These are phyloP conservation scores for Ectropis grisescens DNA, from an alignment of 1,140 invertebrate species.

Conservation along the genomic window DNA sequence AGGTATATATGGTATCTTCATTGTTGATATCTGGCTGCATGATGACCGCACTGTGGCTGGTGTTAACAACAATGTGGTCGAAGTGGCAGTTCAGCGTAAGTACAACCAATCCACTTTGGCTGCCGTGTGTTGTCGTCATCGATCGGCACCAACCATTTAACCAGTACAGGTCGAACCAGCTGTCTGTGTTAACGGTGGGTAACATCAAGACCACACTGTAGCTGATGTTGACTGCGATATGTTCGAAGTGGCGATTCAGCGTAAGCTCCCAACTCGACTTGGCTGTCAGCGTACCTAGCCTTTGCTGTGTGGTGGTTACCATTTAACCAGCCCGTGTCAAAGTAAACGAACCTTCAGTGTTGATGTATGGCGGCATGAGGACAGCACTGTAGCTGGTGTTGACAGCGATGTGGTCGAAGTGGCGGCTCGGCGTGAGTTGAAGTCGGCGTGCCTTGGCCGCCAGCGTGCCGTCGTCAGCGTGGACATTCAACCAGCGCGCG, in stretches of 20 bases:
- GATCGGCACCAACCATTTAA: conserved; percentile 80
- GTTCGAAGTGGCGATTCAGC: too few relatives aligned
- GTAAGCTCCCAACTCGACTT: too few relatives aligned
- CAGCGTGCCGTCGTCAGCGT: conserved; percentile 78
- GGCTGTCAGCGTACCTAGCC: too few relatives aligned
- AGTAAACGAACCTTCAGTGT: conserved; percentile 84
- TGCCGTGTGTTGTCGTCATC: conserved; percentile 76
- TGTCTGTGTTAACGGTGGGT: too few relatives aligned
- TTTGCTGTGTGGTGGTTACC: too few relatives aligned
- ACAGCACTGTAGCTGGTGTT: conserved; percentile 90
- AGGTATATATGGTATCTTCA: too few relatives aligned
- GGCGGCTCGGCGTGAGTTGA: conserved; percentile 77
- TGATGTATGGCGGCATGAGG: conserved; percentile 88
- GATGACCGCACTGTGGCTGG: conserved; percentile 88
- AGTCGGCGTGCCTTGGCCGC: conserved; percentile 77
- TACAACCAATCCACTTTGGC: conserved; percentile 76
- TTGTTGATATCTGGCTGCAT: conserved; percentile 89
- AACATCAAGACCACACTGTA: too few relatives aligned
- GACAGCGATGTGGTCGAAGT: conserved; percentile 86
- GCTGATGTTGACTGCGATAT: too few relatives aligned
- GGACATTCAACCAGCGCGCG: conserved; percentile 79
- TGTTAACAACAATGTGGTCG: conserved; percentile 87
- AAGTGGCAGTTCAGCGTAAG: conserved; percentile 82
- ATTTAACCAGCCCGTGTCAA: too few relatives aligned
- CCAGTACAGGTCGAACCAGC: conserved; percentile 80